A percentile compares a stretch with the other conserved stretches of the same genome.
Evolutionary conservation across 1,140 invertebrate genomes (phyloP).

Genomic region (Asbolus verrucosus): DNA sequence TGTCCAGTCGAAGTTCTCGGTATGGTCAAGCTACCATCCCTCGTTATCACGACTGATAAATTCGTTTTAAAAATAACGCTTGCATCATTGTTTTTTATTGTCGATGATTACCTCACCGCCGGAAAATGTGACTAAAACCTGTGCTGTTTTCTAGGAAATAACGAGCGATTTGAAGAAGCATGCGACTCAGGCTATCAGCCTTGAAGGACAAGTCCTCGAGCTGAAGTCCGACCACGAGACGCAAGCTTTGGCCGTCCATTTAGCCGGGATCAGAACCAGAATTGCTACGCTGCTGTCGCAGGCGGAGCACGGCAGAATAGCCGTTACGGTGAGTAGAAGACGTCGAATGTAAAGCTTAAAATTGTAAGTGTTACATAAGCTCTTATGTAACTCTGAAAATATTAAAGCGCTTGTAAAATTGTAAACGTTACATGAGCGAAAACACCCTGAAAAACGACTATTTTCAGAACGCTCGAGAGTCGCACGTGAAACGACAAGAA

Average conservation of each 20-base stretch:
- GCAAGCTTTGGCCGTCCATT: slow-evolving; percentile 66
- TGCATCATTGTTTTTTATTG: slow-evolving; percentile 26
- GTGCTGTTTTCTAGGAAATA: slow-evolving; percentile 71
- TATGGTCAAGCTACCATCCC: no score
- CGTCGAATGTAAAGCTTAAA: no score
- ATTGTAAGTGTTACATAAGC: no score
- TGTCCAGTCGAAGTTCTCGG: slow-evolving; percentile 1
- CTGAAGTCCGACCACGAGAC: slow-evolving; percentile 69
- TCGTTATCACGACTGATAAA: not conserved
- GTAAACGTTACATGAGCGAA: slow-evolving; percentile 10
- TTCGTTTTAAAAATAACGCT: slow-evolving; percentile 19
- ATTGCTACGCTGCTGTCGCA: slow-evolving; percentile 72
- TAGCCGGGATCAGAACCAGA: slow-evolving; percentile 67
- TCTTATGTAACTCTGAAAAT: no score
- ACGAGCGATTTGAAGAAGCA: slow-evolving; percentile 71
- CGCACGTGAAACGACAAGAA: slow-evolving; percentile 68
- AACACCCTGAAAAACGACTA: no score
- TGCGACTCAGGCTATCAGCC: slow-evolving; percentile 68
- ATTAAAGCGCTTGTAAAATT: no score
- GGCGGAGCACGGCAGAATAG: slow-evolving; percentile 71
- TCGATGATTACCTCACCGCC: slow-evolving; percentile 19
- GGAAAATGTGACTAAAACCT: no score
- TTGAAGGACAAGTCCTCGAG: slow-evolving; percentile 68
- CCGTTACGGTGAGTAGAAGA: slow-evolving; percentile 73
- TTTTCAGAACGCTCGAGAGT: slow-evolving; percentile 67